These are phyloP conservation scores for Laothoe populi DNA, from an alignment of 2,888 invertebrate genomes.

Conservation along the genomic window DNA sequence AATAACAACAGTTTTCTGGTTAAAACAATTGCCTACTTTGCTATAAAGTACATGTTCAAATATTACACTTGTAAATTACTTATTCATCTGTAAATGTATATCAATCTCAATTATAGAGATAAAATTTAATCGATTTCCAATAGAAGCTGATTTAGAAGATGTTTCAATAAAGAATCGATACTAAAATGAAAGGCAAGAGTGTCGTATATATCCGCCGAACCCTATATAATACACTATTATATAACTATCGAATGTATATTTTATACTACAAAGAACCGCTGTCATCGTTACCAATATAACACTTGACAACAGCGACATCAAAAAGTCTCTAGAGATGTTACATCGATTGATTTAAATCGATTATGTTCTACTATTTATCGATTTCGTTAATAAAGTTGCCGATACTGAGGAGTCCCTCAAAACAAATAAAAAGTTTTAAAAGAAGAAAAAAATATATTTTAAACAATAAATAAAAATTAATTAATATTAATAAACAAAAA, in stretches of 20 bases:
- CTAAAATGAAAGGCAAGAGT: conserved; percentile 12
- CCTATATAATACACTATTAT: conserved; percentile 37
- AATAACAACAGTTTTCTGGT: too few relatives aligned
- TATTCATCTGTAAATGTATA: too few relatives aligned
- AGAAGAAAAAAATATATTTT: conserved; percentile 39
- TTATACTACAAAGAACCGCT: conserved; percentile 32
- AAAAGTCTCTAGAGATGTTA: conserved; percentile 12
- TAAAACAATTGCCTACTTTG: too few relatives aligned
- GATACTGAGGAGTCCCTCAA: conserved; percentile 33
- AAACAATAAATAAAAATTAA: too few relatives aligned
- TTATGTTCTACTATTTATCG: conserved; percentile 12
- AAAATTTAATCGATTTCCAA: neutral
- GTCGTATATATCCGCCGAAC: conserved; percentile 20
- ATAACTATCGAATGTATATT: conserved; percentile 40
- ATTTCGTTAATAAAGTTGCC: conserved; percentile 35
- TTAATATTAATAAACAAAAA: too few relatives aligned
- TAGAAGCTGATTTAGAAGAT: neutral
- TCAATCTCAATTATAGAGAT: too few relatives aligned
- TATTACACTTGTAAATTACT: too few relatives aligned
- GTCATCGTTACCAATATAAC: conserved; percentile 11
- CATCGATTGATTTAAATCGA: conserved; percentile 10
- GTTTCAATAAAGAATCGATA: neutral
- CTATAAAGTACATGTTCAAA: too few relatives aligned
- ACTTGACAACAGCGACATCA: conserved; percentile 5
- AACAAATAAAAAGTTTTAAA: conserved; percentile 35